These are phyloP conservation scores for Melanerpes formicivorus DNA, from an alignment of 2,113 vertebrate species.

Conservation along the genomic window DNA sequence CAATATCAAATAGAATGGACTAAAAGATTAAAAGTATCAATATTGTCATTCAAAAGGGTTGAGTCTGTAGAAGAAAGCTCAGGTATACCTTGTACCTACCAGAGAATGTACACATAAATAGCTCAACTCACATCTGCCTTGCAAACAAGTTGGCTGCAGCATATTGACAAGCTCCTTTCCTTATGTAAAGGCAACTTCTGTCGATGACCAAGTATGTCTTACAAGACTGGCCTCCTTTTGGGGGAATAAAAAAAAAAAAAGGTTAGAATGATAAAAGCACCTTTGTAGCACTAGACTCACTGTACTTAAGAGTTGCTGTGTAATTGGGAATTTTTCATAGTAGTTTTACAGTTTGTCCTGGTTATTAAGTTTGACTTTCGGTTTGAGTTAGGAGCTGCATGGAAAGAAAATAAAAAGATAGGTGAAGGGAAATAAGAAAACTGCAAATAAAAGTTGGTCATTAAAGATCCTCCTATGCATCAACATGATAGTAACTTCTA, in stretches of 20 bases:
- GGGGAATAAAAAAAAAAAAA: too few relatives aligned
- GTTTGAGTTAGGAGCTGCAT: background rate
- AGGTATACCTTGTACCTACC: background rate
- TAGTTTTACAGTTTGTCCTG: background rate
- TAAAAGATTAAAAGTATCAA: background rate
- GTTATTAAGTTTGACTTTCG: background rate
- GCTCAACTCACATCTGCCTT: background rate
- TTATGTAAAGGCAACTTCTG: background rate
- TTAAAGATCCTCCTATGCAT: background rate
- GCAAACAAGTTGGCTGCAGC: background rate
- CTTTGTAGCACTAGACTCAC: background rate
- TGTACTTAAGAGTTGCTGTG: background rate
- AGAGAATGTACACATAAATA: background rate
- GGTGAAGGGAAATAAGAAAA: background rate
- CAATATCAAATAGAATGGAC: background rate
- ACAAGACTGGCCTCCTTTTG: background rate
- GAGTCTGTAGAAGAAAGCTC: background rate
- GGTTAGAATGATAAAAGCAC: background rate
- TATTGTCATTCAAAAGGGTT: background rate
- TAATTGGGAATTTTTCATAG: background rate
- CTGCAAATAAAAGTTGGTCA: background rate
- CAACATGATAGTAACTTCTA: background rate
- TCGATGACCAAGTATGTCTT: background rate
- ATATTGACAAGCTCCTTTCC: background rate
- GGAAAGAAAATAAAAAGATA: background rate